These are phyloP conservation scores for Diadema setosum DNA, from an alignment of 35 echinoderm and acorn worm genomes.

Conservation along the genomic window DNA sequence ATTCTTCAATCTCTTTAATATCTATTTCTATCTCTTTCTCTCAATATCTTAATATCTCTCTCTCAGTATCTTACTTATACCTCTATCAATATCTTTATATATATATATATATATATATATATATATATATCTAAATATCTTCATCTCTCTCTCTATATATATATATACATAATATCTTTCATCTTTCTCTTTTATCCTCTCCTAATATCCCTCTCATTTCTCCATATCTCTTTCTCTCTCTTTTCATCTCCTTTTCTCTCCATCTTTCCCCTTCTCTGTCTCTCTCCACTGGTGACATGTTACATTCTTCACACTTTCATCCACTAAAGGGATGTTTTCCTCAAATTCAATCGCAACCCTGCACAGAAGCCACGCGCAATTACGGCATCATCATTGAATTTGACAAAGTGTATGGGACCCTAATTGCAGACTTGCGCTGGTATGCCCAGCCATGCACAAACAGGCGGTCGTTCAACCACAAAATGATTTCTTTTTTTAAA, in stretches of 20 bases:
- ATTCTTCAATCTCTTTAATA: neutral
- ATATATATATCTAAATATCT: neutral
- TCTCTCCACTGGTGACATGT: too few species aligned
- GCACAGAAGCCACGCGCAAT: too few species aligned
- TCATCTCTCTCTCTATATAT: neutral
- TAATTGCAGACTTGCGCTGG: too few species aligned
- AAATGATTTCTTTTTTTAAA: too few species aligned
- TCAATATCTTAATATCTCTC: neutral
- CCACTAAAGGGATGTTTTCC: too few species aligned
- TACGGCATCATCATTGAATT: too few species aligned
- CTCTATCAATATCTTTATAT: neutral
- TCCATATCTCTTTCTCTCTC: neutral
- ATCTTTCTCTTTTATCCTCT: neutral
- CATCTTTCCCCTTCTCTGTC: neutral
- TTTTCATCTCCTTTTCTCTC: neutral
- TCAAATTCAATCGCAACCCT: too few species aligned
- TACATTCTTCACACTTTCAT: too few species aligned
- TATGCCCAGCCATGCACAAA: too few species aligned
- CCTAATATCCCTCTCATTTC: neutral
- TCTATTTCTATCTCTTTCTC: neutral
- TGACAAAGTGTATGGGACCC: too few species aligned
- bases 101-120: neutral
- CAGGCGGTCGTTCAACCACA: too few species aligned
- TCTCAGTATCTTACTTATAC: neutral
- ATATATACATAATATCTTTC: neutral